These are phyloP conservation scores for Chromoteleia sp. DNA, from an alignment of 2,888 invertebrate species.

Conservation along the genomic window DNA sequence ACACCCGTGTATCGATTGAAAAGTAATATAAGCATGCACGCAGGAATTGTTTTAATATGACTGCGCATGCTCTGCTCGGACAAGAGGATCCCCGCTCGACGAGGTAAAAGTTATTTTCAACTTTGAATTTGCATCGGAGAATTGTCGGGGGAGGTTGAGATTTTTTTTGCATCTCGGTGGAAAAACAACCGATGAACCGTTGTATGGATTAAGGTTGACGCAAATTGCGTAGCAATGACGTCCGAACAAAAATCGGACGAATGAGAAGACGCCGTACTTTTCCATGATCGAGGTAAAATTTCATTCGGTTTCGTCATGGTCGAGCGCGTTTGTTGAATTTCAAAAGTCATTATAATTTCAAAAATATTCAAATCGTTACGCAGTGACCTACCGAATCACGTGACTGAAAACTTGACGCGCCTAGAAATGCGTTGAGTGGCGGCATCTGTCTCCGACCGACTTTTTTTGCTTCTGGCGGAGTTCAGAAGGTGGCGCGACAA, in stretches of 20 bases:
- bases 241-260: no score
- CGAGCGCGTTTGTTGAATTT: slow-evolving; percentile 20
- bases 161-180: no score
- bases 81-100: slow-evolving; percentile 41
- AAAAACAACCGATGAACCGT: no score
- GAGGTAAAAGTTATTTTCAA: slow-evolving; percentile 63
- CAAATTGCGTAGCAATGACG: no score
- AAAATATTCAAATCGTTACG: slow-evolving; percentile 63
- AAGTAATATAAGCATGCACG: slow-evolving; percentile 65
- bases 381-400: slow-evolving; percentile 53
- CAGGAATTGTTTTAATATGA: slow-evolving; percentile 43
- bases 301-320: background rate
- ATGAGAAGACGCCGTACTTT: background rate
- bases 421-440: background rate
- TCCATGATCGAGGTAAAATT: background rate
- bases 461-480: background rate
- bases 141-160: no score
- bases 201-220: no score
- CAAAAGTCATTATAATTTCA: slow-evolving; percentile 56
- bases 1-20: slow-evolving; percentile 67
- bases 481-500: slow-evolving; percentile 14
- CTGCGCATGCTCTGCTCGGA: slow-evolving; percentile 55
- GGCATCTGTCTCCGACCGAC: slow-evolving; percentile 44
- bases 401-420: slow-evolving; percentile 10
- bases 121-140: slow-evolving; percentile 40